Conservation (phyloP, 2,113 vertebrate genomes). For the Micromys minutus region DNA sequence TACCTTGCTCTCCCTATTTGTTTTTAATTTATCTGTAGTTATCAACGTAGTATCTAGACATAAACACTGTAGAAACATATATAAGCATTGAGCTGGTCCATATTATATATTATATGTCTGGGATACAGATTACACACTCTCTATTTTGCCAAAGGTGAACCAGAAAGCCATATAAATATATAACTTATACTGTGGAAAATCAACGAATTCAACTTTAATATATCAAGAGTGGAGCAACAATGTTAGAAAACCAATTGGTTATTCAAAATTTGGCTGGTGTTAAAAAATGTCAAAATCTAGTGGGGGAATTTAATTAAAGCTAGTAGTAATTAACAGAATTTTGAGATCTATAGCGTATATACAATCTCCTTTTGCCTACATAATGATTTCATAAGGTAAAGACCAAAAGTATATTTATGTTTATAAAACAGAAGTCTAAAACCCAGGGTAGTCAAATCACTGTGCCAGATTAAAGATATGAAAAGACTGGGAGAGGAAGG, state of each 20-base stretch:
- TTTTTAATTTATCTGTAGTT: not conserved
- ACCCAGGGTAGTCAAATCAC: not conserved
- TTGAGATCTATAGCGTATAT: not conserved
- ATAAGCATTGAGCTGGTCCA: not conserved
- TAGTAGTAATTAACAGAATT: constrained; percentile 35
- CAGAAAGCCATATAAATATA: not conserved
- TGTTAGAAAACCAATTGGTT: not conserved
- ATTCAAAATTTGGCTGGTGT: not conserved
- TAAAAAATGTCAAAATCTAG: constrained; percentile 27
- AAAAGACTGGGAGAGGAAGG: not conserved
- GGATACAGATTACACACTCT: not conserved
- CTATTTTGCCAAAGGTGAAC: not conserved
- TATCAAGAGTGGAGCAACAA: not conserved
- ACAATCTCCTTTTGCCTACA: not conserved
- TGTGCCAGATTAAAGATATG: constrained; percentile 47
- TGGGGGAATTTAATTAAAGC: constrained; percentile 37
- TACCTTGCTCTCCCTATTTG: not conserved
- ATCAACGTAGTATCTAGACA: not conserved
- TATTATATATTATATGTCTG: not conserved
- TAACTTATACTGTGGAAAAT: not conserved
- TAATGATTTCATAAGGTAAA: constrained; percentile 15
- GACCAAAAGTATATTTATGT: not conserved
- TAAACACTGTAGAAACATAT: not conserved
- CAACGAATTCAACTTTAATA: not conserved
- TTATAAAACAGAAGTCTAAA: constrained; percentile 5